Evolutionary conservation across 2,113 vertebrate species (phyloP).

Genomic region (Cacatua alba): DNA sequence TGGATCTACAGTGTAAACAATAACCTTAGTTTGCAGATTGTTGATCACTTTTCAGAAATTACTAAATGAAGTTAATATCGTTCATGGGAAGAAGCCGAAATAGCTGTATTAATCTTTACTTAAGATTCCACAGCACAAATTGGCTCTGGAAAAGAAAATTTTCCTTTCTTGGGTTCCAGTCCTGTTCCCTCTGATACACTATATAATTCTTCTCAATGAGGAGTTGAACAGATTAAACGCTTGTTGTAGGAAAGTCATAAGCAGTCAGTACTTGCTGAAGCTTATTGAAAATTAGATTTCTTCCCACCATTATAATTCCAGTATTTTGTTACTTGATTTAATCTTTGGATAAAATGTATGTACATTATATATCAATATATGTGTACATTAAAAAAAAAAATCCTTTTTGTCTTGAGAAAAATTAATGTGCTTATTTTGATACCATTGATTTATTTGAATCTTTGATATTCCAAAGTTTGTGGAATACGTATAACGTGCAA

Average conservation of each 20-base stretch:
- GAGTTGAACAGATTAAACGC: background rate
- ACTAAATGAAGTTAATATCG: background rate
- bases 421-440: background rate
- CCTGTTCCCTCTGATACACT: background rate
- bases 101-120: background rate
- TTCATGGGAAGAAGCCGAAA: background rate
- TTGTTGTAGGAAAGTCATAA: background rate
- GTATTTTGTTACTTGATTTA: background rate
- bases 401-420: background rate
- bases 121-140: background rate
- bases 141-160: background rate
- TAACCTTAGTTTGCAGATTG: background rate
- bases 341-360: background rate
- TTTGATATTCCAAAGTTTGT: background rate
- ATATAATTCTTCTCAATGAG: background rate
- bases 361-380: background rate
- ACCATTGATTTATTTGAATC: background rate
- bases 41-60: background rate
- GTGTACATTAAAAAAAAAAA: background rate
- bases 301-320: background rate
- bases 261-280: background rate
- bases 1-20: background rate
- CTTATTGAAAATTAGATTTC: background rate
- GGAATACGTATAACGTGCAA: background rate
- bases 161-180: background rate